A percentile compares a stretch with the other conserved stretches of the same genome.
These are phyloP conservation scores for Montipora cactus DNA, from an alignment of 64 coral and sea anemone species.

Conservation along the genomic window DNA sequence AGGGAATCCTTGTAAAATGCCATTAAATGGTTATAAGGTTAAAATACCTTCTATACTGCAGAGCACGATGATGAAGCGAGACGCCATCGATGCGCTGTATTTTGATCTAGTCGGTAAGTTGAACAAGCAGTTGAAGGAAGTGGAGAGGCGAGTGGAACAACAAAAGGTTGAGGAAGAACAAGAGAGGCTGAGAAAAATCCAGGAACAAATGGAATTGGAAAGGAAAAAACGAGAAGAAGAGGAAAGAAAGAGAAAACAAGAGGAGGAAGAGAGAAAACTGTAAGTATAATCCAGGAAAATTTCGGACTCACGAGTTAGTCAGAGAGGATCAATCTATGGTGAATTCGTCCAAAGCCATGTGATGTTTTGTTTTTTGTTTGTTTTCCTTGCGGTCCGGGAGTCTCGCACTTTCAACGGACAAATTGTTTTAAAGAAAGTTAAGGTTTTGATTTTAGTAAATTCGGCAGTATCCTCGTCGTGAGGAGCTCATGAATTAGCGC, in stretches of 20 bases:
- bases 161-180: slow-evolving; percentile 95
- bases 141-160: slow-evolving; percentile 80
- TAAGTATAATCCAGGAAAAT: slow-evolving; percentile 30
- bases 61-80: slow-evolving; percentile 67
- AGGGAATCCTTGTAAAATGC: too few species aligned
- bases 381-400: too few species aligned
- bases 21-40: too few species aligned
- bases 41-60: slow-evolving; percentile 22
- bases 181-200: slow-evolving; percentile 91
- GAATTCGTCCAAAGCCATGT: too few species aligned
- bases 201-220: slow-evolving; percentile 97
- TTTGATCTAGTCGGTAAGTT: slow-evolving; percentile 69
- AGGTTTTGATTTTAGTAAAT: too few species aligned
- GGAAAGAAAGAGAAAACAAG: slow-evolving; percentile 89
- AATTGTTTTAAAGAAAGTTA: too few species aligned
- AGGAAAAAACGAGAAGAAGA: slow-evolving; percentile 94
- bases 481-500: too few species aligned
- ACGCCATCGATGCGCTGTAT: slow-evolving; percentile 79
- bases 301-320: too few species aligned
- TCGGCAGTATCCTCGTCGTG: too few species aligned
- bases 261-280: slow-evolving; percentile 88
- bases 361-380: too few species aligned
- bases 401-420: too few species aligned
- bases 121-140: slow-evolving; percentile 80
- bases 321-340: too few species aligned